phyloP scores from a whole-genome alignment of 1,140 invertebrate genomes.

The Heliconius hewitsoni region DNA sequence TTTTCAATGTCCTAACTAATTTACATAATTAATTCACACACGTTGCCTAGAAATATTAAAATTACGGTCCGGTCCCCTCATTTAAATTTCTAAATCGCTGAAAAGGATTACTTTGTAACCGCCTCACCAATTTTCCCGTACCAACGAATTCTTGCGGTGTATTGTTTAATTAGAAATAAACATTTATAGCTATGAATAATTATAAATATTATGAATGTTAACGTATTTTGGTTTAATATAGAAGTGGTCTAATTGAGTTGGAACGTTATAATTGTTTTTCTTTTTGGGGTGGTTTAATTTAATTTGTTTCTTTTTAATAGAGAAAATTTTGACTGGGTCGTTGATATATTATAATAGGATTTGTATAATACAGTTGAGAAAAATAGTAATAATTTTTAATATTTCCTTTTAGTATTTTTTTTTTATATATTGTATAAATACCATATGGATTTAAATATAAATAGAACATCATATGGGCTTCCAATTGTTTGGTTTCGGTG shows the following conservation, averaged over 20 bases:
- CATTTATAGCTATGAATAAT: slow-evolving; percentile 13
- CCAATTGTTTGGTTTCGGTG: no score
- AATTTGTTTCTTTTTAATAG: background rate
- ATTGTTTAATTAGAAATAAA: slow-evolving; percentile 27
- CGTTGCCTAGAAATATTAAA: slow-evolving; percentile 62
- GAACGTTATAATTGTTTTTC: no score
- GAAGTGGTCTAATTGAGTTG: background rate
- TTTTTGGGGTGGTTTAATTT: background rate
- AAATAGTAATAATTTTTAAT: no score
- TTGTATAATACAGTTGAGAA: no score
- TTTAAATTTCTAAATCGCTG: slow-evolving; percentile 65
- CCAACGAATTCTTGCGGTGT: slow-evolving; percentile 12
- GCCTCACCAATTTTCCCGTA: slow-evolving; percentile 15
- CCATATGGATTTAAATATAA: no score
- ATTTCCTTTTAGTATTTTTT: no score
- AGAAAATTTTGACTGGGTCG: no score
- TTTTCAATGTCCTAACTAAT: slow-evolving; percentile 60
- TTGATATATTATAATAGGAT: no score
- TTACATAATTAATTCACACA: slow-evolving; percentile 70
- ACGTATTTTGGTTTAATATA: slow-evolving; percentile 3
- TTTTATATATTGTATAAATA: no score
- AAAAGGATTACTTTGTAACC: slow-evolving; percentile 45
- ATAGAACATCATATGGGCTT: no score
- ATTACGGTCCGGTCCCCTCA: slow-evolving; percentile 55
- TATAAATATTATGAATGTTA: slow-evolving; percentile 11